Evolutionary conservation across 2,797 vertebrate genomes (phyloP).

Genomic region (Liparis tanakae): DNA sequence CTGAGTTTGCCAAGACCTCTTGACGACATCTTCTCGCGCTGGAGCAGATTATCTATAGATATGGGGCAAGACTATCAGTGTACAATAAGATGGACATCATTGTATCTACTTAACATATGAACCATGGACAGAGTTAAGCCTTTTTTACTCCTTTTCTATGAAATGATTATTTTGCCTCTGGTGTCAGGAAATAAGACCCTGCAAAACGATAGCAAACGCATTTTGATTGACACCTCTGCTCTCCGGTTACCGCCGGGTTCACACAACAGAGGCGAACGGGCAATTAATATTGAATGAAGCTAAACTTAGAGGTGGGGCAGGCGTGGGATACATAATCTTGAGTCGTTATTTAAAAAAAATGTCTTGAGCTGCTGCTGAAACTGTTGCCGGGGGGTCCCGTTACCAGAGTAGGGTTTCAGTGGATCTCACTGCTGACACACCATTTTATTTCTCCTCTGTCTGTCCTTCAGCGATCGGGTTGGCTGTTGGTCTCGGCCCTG

Average conservation of each 20-base stretch:
- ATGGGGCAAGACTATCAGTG: neutral
- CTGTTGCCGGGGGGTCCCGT: slow-evolving; percentile 81
- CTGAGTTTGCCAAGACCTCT: too few species aligned
- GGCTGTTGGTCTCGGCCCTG: slow-evolving; percentile 27
- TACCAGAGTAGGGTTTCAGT: slow-evolving; percentile 69
- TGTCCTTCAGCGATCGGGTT: slow-evolving; percentile 25
- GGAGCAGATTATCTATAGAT: neutral
- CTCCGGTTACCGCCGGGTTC: slow-evolving; percentile 74
- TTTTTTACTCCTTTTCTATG: neutral
- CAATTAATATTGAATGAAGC: slow-evolving; percentile 80
- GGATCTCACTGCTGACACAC: slow-evolving; percentile 41
- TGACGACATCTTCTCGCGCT: too few species aligned
- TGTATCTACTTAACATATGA: neutral
- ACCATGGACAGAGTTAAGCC: neutral
- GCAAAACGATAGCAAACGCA: slow-evolving; percentile 53
- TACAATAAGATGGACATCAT: neutral
- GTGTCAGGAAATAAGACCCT: slow-evolving; percentile 49
- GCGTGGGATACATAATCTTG: slow-evolving; percentile 69
- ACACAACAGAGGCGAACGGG: slow-evolving; percentile 64
- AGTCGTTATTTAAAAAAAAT: slow-evolving; percentile 40
- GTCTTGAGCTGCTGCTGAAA: slow-evolving; percentile 55
- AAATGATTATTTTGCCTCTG: slow-evolving; percentile 46
- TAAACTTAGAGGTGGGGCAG: slow-evolving; percentile 50
- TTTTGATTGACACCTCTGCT: slow-evolving; percentile 70
- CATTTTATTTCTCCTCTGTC: slow-evolving; percentile 33